These are phyloP conservation scores for Machaerirhynchus nigripectus DNA, from an alignment of 2,113 vertebrate species.

Conservation along the genomic window DNA sequence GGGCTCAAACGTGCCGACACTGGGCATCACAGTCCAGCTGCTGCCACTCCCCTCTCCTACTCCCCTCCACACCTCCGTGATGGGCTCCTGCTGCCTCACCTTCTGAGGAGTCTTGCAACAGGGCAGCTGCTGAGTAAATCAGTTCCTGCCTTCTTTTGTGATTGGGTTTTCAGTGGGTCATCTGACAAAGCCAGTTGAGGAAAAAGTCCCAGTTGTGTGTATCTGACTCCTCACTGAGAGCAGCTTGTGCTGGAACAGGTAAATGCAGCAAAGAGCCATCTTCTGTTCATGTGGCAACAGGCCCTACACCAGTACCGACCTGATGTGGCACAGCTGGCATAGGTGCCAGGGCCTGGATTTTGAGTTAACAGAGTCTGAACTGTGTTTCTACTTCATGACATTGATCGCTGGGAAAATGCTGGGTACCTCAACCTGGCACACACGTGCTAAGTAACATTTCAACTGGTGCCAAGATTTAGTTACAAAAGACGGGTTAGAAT, in stretches of 20 bases:
- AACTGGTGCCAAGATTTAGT: neutral
- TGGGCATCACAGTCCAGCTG: neutral
- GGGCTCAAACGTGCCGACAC: rapidly evolving
- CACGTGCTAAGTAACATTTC: neutral
- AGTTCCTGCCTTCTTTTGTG: neutral
- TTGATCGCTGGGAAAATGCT: neutral
- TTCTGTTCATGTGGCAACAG: neutral
- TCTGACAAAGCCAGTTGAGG: neutral
- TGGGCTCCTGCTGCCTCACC: neutral
- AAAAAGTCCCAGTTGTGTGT: neutral
- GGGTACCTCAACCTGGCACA: neutral
- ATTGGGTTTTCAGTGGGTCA: neutral
- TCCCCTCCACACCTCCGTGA: rapidly evolving
- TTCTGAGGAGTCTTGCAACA: neutral
- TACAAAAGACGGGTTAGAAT: neutral
- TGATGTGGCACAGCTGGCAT: neutral
- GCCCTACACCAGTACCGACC: neutral
- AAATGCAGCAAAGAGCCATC: neutral
- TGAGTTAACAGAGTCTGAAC: neutral
- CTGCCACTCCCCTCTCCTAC: neutral
- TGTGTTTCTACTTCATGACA: neutral
- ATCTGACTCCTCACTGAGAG: neutral
- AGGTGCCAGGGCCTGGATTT: neutral
- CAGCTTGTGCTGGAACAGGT: neutral
- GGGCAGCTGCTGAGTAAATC: neutral